Evolutionary conservation across 2,113 vertebrate species (phyloP).

Genomic region (Megaptera novaeangliae): DNA sequence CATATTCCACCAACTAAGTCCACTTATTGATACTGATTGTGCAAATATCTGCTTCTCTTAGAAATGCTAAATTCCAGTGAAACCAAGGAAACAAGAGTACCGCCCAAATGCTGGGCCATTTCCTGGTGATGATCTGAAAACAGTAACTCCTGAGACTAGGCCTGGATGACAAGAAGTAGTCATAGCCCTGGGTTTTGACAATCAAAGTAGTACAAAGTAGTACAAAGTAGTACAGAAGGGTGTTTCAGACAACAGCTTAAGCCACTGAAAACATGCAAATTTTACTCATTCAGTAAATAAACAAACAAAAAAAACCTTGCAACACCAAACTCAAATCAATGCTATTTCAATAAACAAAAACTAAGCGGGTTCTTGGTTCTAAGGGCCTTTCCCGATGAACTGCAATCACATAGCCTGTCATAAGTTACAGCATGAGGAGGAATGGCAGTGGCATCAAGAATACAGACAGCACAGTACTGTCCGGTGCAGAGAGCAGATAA

Average conservation of each 20-base stretch:
- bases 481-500: background rate
- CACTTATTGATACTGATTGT: background rate
- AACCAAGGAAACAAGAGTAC: background rate
- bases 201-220: background rate
- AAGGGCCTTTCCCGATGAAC: background rate
- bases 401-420: background rate
- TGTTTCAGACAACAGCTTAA: background rate
- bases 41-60: background rate
- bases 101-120: background rate
- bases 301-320: background rate
- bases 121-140: background rate
- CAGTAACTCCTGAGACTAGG: background rate
- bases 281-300: background rate
- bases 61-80: background rate
- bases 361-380: background rate
- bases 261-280: background rate
- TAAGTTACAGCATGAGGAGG: background rate
- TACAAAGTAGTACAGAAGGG: background rate
- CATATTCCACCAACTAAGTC: background rate
- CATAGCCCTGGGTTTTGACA: background rate
- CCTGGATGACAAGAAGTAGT: background rate
- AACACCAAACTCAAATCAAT: background rate
- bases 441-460: background rate
- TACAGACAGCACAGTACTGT: background rate
- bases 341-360: background rate